Evolutionary conservation across 2,888 invertebrate genomes (phyloP), one percentile per base, ranked within the genome.

Genomic region (Hecatera dysodea): DNA sequence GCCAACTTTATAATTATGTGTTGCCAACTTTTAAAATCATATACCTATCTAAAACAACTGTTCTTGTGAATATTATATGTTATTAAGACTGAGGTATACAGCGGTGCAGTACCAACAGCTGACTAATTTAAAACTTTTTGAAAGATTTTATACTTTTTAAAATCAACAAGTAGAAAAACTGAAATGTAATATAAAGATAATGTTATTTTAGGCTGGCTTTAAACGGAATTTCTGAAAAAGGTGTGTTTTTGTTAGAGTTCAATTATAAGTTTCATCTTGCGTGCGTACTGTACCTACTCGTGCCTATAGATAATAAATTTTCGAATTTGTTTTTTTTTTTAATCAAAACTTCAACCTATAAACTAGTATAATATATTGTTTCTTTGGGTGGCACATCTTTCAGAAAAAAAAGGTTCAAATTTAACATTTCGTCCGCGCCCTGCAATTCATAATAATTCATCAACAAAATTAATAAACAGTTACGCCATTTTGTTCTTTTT

Each of bases 401-500:
- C 1, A 50, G 0, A 27, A 46, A 71, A 33, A 48, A 36, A 17
- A 64, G 9, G 5, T 5, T n/a, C 17, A 17, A 44, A 19, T 17
- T 42, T 42, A 15, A 48, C 22, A 63, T 36, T 62, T 57, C 24
- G 22, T 22, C 24, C 33, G 17, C 42, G 33, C 39, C 55, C 6
- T n/a, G 19, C 50, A 48, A 55, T 59, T 67, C 36, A 66, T 67
- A 65, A 48, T 19, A 66, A 55, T 60, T 63, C 62, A 79, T 80
- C 39, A 75, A 71, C 67, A 39, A 75, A 80, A 75, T 70, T 65
- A 48, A 71, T 66, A 56, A 56, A 65, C 56, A 19, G 44, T 46
- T 42, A 29, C 61, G 36, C 69, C 71, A 72, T 72, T 63, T 80
- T 77, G 67, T 81, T 70, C 69, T 80, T 75, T 83, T 78, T 70